These are phyloP conservation scores for Speoplatyrhinus poulsoni DNA, from an alignment of 2,113 vertebrate species.

Conservation along the genomic window DNA sequence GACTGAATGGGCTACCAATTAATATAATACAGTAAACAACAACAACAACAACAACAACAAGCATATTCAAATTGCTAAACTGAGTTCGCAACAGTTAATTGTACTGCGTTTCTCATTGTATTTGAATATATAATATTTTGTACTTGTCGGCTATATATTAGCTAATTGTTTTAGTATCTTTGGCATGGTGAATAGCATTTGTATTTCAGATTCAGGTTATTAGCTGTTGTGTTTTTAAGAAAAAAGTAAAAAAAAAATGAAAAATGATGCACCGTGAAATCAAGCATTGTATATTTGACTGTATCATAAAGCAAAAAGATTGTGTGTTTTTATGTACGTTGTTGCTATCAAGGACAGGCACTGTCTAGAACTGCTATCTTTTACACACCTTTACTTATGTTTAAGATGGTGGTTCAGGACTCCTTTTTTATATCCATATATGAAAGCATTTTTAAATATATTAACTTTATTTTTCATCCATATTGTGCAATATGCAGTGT, in stretches of 20 bases:
- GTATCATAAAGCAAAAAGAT: slow-evolving; percentile 99
- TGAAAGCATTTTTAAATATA: slow-evolving; percentile 81
- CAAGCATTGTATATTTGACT: slow-evolving; percentile 99
- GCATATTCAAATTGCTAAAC: slow-evolving; percentile 92
- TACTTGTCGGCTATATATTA: slow-evolving; percentile 98
- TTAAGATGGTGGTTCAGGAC: slow-evolving; percentile 94
- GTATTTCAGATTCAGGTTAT: slow-evolving; percentile 98
- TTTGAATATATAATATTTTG: slow-evolving; percentile 99
- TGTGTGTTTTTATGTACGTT: slow-evolving; percentile 99
- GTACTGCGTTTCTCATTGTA: slow-evolving; percentile 99
- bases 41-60: slow-evolving; percentile 62
- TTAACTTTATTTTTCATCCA: slow-evolving; percentile 90
- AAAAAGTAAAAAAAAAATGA: slow-evolving; percentile 80
- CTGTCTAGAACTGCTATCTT: slow-evolving; percentile 91
- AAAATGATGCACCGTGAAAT: slow-evolving; percentile 86
- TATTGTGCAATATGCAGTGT: slow-evolving; percentile 99
- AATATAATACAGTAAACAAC: slow-evolving; percentile 50
- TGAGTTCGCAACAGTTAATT: slow-evolving; percentile 96
- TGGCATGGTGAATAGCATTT: slow-evolving; percentile 99
- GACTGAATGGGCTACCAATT: slow-evolving; percentile 78
- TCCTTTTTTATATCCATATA: slow-evolving; percentile 81
- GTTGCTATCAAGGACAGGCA: slow-evolving; percentile 96
- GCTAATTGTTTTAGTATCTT: slow-evolving; percentile 99
- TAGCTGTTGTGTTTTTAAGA: slow-evolving; percentile 97
- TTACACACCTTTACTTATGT: slow-evolving; percentile 81